These are phyloP conservation scores for Mus musculus DNA, from an alignment of 2,113 vertebrate genomes.

Conservation along the genomic window GRCm39 chr6:107552001-107552500, in stretches of 20 bases:
- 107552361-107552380: too few relatives aligned
- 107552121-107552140: neutral
- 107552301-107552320: neutral
- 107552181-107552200: neutral
- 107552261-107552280: neutral
- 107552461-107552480: neutral
- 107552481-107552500: neutral
- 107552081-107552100: neutral
- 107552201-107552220: neutral
- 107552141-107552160: too few relatives aligned
- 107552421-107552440: neutral
- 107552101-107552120: neutral
- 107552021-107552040: neutral
- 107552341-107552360: neutral
- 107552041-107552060: neutral
- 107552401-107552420: too few relatives aligned
- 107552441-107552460: neutral
- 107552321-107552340: neutral
- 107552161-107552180: neutral
- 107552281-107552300: neutral
- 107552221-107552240: neutral
- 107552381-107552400: neutral
- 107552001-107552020: neutral
- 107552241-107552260: neutral
- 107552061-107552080: neutral